A percentile compares a stretch with the other conserved stretches of the same genome.
Evolutionary conservation across 2,888 invertebrate genomes (phyloP).

Genomic region (Altica lythri): DNA sequence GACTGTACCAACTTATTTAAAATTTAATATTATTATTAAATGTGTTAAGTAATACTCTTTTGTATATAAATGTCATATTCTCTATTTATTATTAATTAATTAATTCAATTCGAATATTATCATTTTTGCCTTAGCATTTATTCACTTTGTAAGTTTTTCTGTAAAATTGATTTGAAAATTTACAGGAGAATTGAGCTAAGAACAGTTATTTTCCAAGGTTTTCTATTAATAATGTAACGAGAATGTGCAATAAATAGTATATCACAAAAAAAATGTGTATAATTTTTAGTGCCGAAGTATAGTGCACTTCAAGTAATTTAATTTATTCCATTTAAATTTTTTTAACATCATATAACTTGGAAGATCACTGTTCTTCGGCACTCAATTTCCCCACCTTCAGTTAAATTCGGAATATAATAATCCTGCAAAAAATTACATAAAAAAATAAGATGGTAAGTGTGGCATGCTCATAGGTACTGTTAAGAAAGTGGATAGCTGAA

Average conservation of each 20-base stretch:
- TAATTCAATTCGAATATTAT: too few relatives aligned
- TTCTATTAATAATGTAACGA: conserved; percentile 38
- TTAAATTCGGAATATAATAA: too few relatives aligned
- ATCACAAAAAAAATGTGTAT: conserved; percentile 43
- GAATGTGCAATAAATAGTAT: conserved; percentile 54
- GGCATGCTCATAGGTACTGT: too few relatives aligned
- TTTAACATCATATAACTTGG: conserved; percentile 62
- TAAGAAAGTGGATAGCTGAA: too few relatives aligned
- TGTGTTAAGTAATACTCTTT: too few relatives aligned
- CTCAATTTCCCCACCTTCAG: conserved; percentile 47
- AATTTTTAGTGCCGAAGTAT: conserved; percentile 58
- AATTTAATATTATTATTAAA: too few relatives aligned
- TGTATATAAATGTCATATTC: too few relatives aligned
- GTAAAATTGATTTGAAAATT: conserved; percentile 18
- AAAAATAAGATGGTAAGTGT: too few relatives aligned
- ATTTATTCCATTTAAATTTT: conserved; percentile 52
- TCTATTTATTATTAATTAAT: too few relatives aligned
- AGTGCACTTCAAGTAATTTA: conserved; percentile 59
- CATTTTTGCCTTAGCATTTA: conserved; percentile 1
- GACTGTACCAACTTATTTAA: too few relatives aligned
- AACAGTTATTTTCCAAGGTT: conserved; percentile 61
- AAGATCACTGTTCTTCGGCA: conserved; percentile 86
- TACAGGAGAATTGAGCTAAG: conserved; percentile 44
- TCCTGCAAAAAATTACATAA: too few relatives aligned
- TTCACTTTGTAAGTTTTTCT: conserved; percentile 8